A percentile compares a stretch with the other conserved stretches of the same genome.
phyloP scores from a whole-genome alignment of 2,888 invertebrate species.

The Crematogaster levior region DNA sequence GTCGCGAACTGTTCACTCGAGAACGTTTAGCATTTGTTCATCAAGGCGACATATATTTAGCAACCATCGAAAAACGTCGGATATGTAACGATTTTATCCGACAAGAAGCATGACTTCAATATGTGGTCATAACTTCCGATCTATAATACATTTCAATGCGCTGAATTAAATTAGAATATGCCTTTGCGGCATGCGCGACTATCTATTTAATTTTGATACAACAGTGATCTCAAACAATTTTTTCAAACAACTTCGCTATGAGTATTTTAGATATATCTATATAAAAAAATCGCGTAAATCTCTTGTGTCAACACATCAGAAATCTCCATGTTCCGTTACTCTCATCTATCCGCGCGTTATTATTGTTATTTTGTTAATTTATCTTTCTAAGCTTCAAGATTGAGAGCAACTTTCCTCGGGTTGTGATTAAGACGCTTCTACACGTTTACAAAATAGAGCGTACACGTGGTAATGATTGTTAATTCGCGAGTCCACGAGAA shows the following conservation, averaged over 20 bases:
- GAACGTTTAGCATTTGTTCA: constrained; percentile 6
- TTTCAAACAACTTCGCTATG: constrained; percentile 26
- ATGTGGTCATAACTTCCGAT: not conserved
- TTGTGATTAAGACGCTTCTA: constrained; percentile 5
- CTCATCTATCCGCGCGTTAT: not conserved
- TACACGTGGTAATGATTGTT: constrained; percentile 21
- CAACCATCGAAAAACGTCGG: not conserved
- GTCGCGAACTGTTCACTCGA: not conserved
- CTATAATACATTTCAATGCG: not conserved
- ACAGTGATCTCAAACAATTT: constrained; percentile 44
- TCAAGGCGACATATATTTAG: constrained; percentile 19
- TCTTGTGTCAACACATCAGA: constrained; percentile 30
- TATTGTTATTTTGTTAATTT: constrained; percentile 30
- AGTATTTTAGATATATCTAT: constrained; percentile 38
- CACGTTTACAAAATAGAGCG: constrained; percentile 20
- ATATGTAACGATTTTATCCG: constrained; percentile 2
- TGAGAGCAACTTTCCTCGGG: not conserved
- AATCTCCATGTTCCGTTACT: constrained; percentile 12
- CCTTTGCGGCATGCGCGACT: not conserved
- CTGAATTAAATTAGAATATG: constrained; percentile 34
- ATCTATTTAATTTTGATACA: constrained; percentile 18
- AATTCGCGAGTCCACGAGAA: not conserved
- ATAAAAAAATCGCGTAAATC: constrained; percentile 41
- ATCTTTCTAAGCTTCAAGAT: constrained; percentile 22
- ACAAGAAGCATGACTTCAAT: constrained; percentile 2